phyloP scores from a whole-genome alignment of 92 coral and sea anemone species.

The Hydrozoanthus gracilis region DNA sequence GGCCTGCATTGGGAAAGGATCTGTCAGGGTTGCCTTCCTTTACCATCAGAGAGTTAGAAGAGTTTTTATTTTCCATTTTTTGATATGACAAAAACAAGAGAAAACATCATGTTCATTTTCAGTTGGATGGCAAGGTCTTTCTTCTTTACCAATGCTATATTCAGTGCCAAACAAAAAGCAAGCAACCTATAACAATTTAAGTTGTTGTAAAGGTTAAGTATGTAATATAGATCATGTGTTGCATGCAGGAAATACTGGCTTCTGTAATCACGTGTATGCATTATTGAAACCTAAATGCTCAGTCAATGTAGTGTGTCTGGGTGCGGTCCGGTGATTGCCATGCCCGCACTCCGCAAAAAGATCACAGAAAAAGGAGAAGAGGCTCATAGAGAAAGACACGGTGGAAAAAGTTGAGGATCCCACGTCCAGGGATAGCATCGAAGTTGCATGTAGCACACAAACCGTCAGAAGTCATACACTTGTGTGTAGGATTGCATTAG shows the following conservation, averaged over 20 bases:
- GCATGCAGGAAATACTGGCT: constrained; percentile 61
- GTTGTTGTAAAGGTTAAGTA: constrained; percentile 50
- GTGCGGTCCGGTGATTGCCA: too few relatives aligned
- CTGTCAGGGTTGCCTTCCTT: not conserved
- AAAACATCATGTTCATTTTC: not conserved
- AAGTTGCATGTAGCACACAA: not conserved
- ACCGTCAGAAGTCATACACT: not conserved
- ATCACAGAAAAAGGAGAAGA: not conserved
- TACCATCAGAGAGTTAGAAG: not conserved
- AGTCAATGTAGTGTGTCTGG: constrained; percentile 7
- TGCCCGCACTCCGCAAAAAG: not conserved
- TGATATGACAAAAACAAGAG: not conserved
- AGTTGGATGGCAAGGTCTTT: constrained; percentile 6
- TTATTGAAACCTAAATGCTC: constrained; percentile 56
- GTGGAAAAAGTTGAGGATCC: not conserved
- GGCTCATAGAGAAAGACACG: not conserved
- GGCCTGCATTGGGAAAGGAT: not conserved
- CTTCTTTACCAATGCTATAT: constrained; percentile 47
- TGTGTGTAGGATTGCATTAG: not conserved
- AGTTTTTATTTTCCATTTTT: not conserved
- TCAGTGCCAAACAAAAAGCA: constrained; percentile 39
- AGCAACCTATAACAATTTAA: constrained; percentile 48
- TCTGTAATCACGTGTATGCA: constrained; percentile 71
- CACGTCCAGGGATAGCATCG: not conserved
- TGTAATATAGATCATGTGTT: constrained; percentile 58